Evolutionary conservation across 2,797 vertebrate genomes (phyloP).

Genomic region (Leptoclinus maculatus): DNA sequence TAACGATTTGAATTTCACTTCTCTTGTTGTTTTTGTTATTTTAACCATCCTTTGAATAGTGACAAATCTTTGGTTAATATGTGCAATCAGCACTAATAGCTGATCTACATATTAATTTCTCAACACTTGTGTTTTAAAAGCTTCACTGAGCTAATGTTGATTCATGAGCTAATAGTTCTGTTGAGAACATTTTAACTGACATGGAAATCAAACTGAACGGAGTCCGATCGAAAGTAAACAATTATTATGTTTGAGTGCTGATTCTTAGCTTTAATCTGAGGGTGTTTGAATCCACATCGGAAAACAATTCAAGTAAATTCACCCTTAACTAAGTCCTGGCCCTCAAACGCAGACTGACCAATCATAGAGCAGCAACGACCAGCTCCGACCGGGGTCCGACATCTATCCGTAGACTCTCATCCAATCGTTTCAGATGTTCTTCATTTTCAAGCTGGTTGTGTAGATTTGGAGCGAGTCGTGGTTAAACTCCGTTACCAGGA

Average conservation of each 20-base stretch:
- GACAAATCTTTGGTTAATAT: conserved; percentile 30
- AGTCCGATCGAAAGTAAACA: conserved; percentile 11
- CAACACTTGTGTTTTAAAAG: conserved; percentile 39
- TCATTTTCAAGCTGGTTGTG: no score
- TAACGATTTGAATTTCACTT: conserved; percentile 21
- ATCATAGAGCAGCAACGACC: no score
- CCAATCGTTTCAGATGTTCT: no score
- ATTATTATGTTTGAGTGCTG: no score
- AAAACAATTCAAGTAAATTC: background rate
- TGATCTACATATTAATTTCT: conserved; percentile 54
- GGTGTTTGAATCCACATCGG: background rate
- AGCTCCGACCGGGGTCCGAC: no score
- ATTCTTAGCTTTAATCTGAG: background rate
- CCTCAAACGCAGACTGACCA: no score
- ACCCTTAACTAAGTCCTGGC: no score
- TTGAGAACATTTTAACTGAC: conserved; percentile 38
- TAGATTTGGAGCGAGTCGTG: background rate
- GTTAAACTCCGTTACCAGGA: background rate
- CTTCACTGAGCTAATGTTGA: conserved; percentile 51
- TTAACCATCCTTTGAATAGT: conserved; percentile 15
- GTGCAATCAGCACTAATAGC: conserved; percentile 42
- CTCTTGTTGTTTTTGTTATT: background rate
- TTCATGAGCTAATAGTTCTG: conserved; percentile 41
- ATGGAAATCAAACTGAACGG: conserved; percentile 31
- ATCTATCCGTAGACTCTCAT: no score